These are phyloP conservation scores for Lampris megalopsis DNA, from an alignment of 2,113 vertebrate genomes.

Conservation along the genomic window DNA sequence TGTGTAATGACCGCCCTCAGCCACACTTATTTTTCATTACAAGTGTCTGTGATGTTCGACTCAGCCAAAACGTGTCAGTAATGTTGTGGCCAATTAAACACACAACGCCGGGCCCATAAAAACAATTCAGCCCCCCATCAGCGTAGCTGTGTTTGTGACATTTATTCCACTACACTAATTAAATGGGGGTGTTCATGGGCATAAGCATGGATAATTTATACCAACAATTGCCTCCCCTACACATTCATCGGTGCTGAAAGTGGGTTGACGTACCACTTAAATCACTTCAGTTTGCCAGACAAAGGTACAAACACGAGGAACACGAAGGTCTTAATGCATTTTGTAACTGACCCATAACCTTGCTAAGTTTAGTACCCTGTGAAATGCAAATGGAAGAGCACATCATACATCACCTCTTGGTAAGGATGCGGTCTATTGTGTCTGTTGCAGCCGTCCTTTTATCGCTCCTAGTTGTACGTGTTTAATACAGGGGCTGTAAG, in stretches of 20 bases:
- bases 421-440: slow-evolving; percentile 11
- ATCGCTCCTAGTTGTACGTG: slow-evolving; percentile 25
- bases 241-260: slow-evolving; percentile 39
- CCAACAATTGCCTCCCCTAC: neutral
- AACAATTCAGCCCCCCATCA: neutral
- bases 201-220: slow-evolving; percentile 13
- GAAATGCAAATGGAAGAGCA: slow-evolving; percentile 23
- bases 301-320: slow-evolving; percentile 12
- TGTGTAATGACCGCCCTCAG: slow-evolving; percentile 23
- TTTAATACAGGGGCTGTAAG: slow-evolving; percentile 4
- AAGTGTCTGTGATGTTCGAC: neutral
- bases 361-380: neutral
- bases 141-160: slow-evolving; percentile 13
- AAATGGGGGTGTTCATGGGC: slow-evolving; percentile 2
- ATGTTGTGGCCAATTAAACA: slow-evolving; percentile 8
- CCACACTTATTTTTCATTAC: slow-evolving; percentile 15
- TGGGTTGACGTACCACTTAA: slow-evolving; percentile 9
- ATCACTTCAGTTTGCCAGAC: slow-evolving; percentile 19
- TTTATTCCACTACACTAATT: slow-evolving; percentile 26
- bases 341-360: slow-evolving; percentile 9
- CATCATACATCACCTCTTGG: slow-evolving; percentile 32
- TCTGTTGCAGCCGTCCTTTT: slow-evolving; percentile 36
- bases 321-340: neutral
- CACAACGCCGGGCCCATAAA: neutral
- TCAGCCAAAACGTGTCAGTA: slow-evolving; percentile 3